phyloP scores from a whole-genome alignment of 2,888 invertebrate genomes.

The Tridacna gigas region DNA sequence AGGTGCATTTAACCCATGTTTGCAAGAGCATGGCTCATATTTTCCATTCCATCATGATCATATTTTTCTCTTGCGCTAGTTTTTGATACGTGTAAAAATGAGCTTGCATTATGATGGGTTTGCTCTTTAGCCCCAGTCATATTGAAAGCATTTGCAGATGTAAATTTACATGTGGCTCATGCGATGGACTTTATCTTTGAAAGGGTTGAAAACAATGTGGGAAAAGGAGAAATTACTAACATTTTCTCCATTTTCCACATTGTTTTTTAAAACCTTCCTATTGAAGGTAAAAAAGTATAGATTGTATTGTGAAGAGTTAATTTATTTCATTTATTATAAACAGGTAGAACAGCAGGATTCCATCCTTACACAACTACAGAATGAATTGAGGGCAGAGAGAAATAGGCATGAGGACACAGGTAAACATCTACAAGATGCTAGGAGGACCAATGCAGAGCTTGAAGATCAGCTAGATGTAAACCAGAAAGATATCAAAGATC shows the following conservation, averaged over 20 bases:
- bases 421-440: conserved; percentile 75
- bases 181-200: no score
- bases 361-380: conserved; percentile 82
- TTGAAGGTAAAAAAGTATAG: not conserved
- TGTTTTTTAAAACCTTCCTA: not conserved
- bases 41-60: no score
- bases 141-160: no score
- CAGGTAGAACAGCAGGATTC: conserved; percentile 83
- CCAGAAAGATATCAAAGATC: conserved; percentile 79
- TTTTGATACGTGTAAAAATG: no score
- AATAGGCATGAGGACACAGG: conserved; percentile 80
- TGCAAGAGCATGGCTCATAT: no score
- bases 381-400: conserved; percentile 81
- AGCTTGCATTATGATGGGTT: no score
- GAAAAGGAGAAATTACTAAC: not conserved
- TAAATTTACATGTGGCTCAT: no score
- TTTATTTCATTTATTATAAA: not conserved
- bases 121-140: no score
- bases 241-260: not conserved
- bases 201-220: not conserved
- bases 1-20: no score
- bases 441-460: conserved; percentile 76
- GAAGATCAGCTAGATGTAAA: conserved; percentile 80
- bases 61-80: no score
- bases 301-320: no score